phyloP scores from a whole-genome alignment of 2,888 invertebrate genomes.

The Andricus curvator region DNA sequence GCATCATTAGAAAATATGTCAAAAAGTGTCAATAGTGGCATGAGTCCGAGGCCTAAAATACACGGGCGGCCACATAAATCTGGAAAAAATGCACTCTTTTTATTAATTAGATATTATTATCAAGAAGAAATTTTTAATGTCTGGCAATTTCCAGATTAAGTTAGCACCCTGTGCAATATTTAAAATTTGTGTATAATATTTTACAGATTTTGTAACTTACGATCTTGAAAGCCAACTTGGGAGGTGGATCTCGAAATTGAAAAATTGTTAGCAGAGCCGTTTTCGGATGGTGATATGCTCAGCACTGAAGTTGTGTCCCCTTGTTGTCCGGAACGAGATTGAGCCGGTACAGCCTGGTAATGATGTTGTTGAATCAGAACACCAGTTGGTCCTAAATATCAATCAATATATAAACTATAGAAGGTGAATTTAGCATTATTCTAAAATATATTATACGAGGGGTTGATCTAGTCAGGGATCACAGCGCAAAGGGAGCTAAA shows the following conservation, averaged over 20 bases:
- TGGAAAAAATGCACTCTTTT: too few relatives aligned
- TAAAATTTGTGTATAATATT: not conserved
- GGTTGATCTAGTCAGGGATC: too few relatives aligned
- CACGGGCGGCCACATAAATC: too few relatives aligned
- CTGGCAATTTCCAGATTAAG: not conserved
- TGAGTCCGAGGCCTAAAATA: too few relatives aligned
- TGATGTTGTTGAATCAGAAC: constrained; percentile 96
- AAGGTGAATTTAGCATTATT: not conserved
- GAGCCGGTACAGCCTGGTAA: constrained; percentile 90
- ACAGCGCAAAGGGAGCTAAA: too few relatives aligned
- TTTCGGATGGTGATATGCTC: constrained; percentile 70
- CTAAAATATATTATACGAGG: not conserved
- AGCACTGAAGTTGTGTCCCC: constrained; percentile 71
- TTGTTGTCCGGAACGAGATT: constrained; percentile 74
- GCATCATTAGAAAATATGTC: too few relatives aligned
- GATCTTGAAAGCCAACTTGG: constrained; percentile 79
- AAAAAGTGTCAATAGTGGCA: too few relatives aligned
- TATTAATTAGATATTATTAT: too few relatives aligned
- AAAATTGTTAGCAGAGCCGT: constrained; percentile 51
- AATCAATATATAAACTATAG: not conserved
- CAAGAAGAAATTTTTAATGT: too few relatives aligned
- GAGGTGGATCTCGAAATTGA: constrained; percentile 73
- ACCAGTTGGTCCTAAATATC: constrained; percentile 87
- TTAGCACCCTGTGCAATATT: not conserved
- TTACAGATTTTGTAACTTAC: constrained; percentile 73